Evolutionary conservation across 2,113 vertebrate species (phyloP).

Genomic region (Hippolais icterina): DNA sequence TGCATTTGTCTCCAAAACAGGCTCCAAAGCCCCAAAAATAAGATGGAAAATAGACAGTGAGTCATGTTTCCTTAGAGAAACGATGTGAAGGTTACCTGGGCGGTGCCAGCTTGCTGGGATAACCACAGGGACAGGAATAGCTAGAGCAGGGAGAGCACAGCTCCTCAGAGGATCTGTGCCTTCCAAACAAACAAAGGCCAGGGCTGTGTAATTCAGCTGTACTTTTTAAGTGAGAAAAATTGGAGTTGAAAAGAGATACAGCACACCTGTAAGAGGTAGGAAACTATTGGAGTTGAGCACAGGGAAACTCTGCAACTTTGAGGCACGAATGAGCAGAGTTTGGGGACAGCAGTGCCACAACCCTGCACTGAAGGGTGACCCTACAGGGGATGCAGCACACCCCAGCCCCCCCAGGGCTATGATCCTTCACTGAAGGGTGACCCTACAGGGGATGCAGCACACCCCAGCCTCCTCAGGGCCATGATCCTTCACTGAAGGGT

Average conservation of each 20-base stretch:
- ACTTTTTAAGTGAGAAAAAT: neutral
- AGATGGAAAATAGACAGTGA: constrained; percentile 66
- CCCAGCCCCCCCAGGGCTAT: neutral
- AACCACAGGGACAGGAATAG: constrained; percentile 42
- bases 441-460: neutral
- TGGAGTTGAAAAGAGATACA: neutral
- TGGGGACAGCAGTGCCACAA: rapidly evolving
- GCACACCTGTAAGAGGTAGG: rapidly evolving
- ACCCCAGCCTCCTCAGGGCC: neutral
- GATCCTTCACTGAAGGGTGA: rapidly evolving
- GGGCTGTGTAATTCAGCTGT: neutral
- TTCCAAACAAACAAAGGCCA: neutral
- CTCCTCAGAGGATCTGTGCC: rapidly evolving
- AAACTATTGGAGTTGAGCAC: neutral
- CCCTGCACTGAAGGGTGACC: neutral
- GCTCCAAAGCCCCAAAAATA: constrained; percentile 41
- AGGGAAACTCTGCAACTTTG: neutral
- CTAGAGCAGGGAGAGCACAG: neutral
- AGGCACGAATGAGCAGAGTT: rapidly evolving
- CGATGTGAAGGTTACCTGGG: constrained; percentile 57
- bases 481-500: rapidly evolving
- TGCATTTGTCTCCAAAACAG: constrained; percentile 11
- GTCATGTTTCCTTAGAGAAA: constrained; percentile 63
- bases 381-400: neutral
- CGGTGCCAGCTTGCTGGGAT: constrained; percentile 31